Evolutionary conservation across 2,797 vertebrate species (phyloP).

Genomic region (Chaetophractus vellerosus): DNA sequence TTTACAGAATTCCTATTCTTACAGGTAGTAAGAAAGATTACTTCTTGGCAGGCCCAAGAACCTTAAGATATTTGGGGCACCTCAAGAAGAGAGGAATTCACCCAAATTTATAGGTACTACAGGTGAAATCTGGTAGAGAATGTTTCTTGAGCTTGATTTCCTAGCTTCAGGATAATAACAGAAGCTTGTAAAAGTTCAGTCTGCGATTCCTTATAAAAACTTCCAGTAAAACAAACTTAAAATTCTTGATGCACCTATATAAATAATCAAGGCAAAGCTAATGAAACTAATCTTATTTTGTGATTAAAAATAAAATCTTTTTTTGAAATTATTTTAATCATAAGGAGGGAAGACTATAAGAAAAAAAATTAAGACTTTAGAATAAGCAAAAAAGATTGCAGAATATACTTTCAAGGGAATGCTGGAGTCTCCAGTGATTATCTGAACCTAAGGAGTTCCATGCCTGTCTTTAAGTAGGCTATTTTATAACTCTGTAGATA

Average conservation of each 20-base stretch:
- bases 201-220: neutral
- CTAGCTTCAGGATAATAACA: neutral
- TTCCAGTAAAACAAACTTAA: neutral
- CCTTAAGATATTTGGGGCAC: neutral
- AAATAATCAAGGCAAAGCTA: neutral
- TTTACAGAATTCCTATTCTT: neutral
- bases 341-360: neutral
- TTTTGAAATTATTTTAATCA: neutral
- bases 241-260: neutral
- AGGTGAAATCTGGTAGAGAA: neutral
- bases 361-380: neutral
- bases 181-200: neutral
- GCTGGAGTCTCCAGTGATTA: neutral
- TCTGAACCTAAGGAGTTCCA: neutral
- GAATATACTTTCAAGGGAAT: neutral
- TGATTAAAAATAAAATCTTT: neutral
- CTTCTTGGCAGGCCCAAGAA: neutral
- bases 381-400: neutral
- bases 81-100: neutral
- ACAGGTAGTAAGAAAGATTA: neutral
- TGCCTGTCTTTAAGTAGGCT: neutral
- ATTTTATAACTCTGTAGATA: slow-evolving; percentile 31
- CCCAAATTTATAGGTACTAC: neutral
- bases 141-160: neutral
- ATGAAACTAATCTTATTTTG: neutral